A percentile compares a stretch with the other conserved stretches of the same genome.
Conservation (phyloP, 2,888 invertebrate genomes). For the Rutpela maculata region DNA sequence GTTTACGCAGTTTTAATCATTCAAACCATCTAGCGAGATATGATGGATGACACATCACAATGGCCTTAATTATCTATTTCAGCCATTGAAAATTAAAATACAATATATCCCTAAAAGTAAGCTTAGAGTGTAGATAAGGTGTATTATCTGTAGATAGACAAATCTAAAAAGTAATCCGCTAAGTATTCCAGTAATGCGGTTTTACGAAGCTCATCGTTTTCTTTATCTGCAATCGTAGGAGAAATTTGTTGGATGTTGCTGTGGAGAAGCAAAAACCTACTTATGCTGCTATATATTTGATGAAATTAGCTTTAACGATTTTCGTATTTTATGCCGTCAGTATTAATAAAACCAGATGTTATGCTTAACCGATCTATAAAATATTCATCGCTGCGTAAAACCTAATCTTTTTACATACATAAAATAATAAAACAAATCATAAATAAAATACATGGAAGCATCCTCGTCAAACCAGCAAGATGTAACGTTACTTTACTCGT, state of each 20-base stretch:
- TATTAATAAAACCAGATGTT: conserved; percentile 17
- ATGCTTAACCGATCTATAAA: conserved; percentile 22
- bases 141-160: not conserved
- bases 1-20: not conserved
- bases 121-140: not conserved
- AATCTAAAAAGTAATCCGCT: not conserved
- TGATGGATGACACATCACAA: not conserved
- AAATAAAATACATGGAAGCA: conserved; percentile 47
- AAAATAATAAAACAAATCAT: conserved; percentile 45
- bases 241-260: not conserved
- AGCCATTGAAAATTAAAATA: not conserved
- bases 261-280: not conserved
- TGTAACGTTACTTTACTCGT: conserved; percentile 61
- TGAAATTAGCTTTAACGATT: conserved; percentile 13
- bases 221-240: not conserved
- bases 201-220: not conserved
- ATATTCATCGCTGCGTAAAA: conserved; percentile 19
- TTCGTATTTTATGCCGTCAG: conserved; percentile 1
- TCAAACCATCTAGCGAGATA: not conserved
- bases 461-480: conserved; percentile 37
- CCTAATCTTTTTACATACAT: conserved; percentile 26
- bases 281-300: not conserved
- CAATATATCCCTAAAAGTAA: not conserved
- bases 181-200: not conserved
- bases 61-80: not conserved